These are phyloP conservation scores for Podarcis siculus DNA, from an alignment of 2,797 vertebrate genomes.

Conservation along the genomic window DNA sequence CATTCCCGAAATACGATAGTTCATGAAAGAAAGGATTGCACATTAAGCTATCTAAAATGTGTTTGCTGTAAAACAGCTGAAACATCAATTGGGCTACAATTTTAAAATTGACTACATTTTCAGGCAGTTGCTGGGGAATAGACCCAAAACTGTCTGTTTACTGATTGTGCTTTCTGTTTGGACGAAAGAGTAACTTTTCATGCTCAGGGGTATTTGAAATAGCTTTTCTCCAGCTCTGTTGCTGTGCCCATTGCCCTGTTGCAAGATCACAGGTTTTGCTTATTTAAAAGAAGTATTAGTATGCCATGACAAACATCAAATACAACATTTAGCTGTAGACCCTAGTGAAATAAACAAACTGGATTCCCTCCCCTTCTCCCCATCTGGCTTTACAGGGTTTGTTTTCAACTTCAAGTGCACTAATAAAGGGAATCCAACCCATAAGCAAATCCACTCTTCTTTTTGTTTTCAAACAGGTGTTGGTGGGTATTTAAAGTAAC, in stretches of 20 bases:
- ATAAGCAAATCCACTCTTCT: no score
- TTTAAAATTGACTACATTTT: neutral
- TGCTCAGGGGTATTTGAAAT: neutral
- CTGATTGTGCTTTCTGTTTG: neutral
- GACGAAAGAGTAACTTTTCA: neutral
- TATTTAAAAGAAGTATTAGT: neutral
- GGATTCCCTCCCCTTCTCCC: constrained; percentile 30
- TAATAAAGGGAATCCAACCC: neutral
- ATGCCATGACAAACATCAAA: neutral
- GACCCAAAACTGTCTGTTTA: neutral
- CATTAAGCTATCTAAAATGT: neutral
- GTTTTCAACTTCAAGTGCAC: neutral
- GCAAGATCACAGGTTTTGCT: neutral
- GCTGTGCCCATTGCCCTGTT: neutral
- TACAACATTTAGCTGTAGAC: neutral
- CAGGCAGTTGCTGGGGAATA: neutral
- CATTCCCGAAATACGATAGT: constrained; percentile 21
- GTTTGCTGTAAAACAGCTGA: neutral
- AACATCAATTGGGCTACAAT: neutral
- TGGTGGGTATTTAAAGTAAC: neutral
- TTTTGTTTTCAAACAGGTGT: neutral
- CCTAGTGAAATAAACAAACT: accelerated
- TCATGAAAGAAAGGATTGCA: constrained; percentile 12
- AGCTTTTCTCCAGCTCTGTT: neutral
- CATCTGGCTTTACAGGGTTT: neutral